Conservation (phyloP, 2,113 vertebrate species). For the Gasterosteus nipponicus region DNA sequence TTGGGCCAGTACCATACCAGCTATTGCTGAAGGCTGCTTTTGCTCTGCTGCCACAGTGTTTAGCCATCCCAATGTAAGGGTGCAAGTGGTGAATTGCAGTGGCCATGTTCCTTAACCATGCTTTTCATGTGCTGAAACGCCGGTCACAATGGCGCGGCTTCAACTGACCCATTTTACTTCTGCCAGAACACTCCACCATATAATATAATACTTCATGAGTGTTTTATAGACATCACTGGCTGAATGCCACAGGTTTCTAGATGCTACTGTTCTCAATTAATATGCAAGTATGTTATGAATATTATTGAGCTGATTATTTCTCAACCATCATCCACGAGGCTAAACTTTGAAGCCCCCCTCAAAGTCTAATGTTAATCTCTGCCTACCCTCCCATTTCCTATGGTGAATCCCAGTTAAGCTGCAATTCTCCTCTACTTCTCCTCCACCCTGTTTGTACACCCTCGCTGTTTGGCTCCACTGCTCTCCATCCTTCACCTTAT, state of each 20-base stretch:
- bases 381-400: background rate
- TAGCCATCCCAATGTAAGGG: constrained; percentile 39
- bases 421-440: background rate
- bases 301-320: constrained; percentile 26
- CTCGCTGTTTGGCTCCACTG: background rate
- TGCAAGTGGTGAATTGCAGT: constrained; percentile 55
- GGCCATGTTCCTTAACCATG: constrained; percentile 40
- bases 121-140: constrained; percentile 44
- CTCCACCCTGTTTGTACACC: background rate
- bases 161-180: constrained; percentile 27
- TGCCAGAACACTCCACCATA: constrained; percentile 2
- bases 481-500: constrained; percentile 20
- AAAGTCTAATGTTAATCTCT: constrained; percentile 31
- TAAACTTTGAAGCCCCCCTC: constrained; percentile 6
- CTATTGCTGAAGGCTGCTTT: constrained; percentile 2
- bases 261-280: constrained; percentile 4
- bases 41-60: constrained; percentile 36
- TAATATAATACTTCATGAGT: constrained; percentile 16
- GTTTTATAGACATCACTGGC: constrained; percentile 36
- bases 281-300: background rate
- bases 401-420: constrained; percentile 20
- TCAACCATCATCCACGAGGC: background rate
- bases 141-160: constrained; percentile 35
- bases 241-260: background rate
- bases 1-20: constrained; percentile 16